A percentile compares a stretch with the other conserved stretches of the same genome.
phyloP scores from a whole-genome alignment of 2,797 vertebrate genomes.

The Poecilia gillii region DNA sequence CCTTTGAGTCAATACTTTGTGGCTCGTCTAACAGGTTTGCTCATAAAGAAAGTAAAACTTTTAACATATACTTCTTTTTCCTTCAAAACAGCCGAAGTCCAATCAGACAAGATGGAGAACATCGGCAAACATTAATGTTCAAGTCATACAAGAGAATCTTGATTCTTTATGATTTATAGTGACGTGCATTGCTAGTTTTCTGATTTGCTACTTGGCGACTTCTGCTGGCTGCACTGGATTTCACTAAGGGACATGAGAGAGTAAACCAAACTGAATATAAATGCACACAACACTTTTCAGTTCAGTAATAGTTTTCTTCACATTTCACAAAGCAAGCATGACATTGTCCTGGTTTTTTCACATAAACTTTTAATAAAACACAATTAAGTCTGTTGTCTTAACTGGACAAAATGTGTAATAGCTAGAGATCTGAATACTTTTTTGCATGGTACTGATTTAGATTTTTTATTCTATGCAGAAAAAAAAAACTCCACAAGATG shows the following conservation, averaged over 20 bases:
- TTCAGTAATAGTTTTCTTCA: not conserved
- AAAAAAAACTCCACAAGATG: not conserved
- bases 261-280: not conserved
- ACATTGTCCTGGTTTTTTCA: not conserved
- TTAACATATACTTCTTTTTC: not conserved
- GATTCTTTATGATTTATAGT: not conserved
- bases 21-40: not conserved
- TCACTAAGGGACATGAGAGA: not conserved
- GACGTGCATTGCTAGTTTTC: not conserved
- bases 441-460: constrained; percentile 8
- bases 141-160: not conserved
- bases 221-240: not conserved
- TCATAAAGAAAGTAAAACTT: not conserved
- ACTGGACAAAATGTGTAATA: not conserved
- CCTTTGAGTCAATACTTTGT: not conserved
- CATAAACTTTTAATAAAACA: not conserved
- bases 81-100: not conserved
- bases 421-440: not conserved
- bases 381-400: not conserved
- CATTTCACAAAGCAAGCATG: not conserved
- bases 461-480: constrained; percentile 10
- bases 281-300: not conserved
- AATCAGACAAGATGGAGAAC: not conserved
- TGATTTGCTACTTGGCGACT: not conserved
- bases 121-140: not conserved